A percentile compares a stretch with the other conserved stretches of the same genome.
Conservation (phyloP, 1,140 invertebrate species). For the Notospermus geniculatus region DNA sequence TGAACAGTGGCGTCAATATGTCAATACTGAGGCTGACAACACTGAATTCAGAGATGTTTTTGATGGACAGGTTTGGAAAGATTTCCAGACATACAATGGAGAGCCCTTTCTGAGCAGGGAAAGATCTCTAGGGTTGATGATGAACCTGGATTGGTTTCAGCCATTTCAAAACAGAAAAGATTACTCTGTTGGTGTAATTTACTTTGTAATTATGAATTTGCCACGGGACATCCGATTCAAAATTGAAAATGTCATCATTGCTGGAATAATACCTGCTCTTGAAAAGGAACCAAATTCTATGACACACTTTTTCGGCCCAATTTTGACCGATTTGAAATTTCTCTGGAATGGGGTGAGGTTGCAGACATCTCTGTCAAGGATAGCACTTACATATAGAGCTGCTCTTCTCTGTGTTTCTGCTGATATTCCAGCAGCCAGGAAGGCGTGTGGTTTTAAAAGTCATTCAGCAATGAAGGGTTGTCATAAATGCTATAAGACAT, state of each 20-base stretch:
- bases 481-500: too few relatives aligned
- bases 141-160: constrained; percentile 26
- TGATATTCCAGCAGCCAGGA: constrained; percentile 26
- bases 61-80: constrained; percentile 25
- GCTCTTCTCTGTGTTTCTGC: constrained; percentile 23
- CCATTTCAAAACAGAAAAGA: constrained; percentile 14
- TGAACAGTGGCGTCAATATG: neutral
- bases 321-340: constrained; percentile 20
- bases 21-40: too few relatives aligned
- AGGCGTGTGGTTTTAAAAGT: constrained; percentile 24
- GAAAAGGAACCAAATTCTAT: constrained; percentile 13
- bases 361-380: neutral
- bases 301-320: constrained; percentile 18
- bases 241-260: constrained; percentile 8
- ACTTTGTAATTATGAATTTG: constrained; percentile 14
- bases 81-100: constrained; percentile 10
- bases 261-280: constrained; percentile 22
- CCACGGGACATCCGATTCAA: constrained; percentile 13
- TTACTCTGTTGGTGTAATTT: constrained; percentile 21
- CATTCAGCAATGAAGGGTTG: constrained; percentile 17
- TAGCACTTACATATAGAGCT: constrained; percentile 15
- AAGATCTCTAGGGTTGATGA: constrained; percentile 7
- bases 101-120: neutral
- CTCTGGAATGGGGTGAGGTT: constrained; percentile 13
- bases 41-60: neutral